phyloP scores from a whole-genome alignment of 2,113 vertebrate genomes.

The Clarias magur region DNA sequence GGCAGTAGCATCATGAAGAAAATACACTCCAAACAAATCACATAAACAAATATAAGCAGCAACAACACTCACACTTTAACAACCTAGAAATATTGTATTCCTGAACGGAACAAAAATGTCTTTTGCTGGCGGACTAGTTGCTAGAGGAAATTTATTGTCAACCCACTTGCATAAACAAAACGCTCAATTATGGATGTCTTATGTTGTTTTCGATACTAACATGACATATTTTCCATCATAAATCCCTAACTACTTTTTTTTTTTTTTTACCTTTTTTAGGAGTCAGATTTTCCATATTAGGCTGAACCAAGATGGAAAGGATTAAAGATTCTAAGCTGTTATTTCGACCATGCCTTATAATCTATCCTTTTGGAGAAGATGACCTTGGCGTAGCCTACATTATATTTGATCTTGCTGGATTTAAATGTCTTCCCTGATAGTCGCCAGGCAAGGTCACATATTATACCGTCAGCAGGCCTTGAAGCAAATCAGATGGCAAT shows the following conservation, averaged over 20 bases:
- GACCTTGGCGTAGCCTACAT: neutral
- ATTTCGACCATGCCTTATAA: neutral
- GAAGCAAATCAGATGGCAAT: constrained; percentile 47
- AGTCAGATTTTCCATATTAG: neutral
- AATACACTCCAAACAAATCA: constrained; percentile 45
- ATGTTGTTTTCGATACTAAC: constrained; percentile 17
- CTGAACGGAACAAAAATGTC: constrained; percentile 39
- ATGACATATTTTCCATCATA: constrained; percentile 10
- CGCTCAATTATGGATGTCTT: constrained; percentile 31
- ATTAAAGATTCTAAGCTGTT: constrained; percentile 8
- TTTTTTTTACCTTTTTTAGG: neutral
- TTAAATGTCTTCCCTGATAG: constrained; percentile 32
- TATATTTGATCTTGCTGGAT: neutral
- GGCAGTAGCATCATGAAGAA: constrained; percentile 27
- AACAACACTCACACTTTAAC: constrained; percentile 28
- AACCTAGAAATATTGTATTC: constrained; percentile 7
- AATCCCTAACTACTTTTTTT: neutral
- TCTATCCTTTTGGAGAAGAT: neutral
- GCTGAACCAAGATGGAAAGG: neutral
- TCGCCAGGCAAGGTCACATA: constrained; percentile 12
- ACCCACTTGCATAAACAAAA: constrained; percentile 39
- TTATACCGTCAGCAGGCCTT: constrained; percentile 38
- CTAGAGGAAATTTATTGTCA: constrained; percentile 40
- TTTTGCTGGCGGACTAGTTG: constrained; percentile 29
- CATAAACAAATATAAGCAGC: constrained; percentile 48